Evolutionary conservation across 1,140 invertebrate species (phyloP).

Genomic region (Kradibia gibbosae): DNA sequence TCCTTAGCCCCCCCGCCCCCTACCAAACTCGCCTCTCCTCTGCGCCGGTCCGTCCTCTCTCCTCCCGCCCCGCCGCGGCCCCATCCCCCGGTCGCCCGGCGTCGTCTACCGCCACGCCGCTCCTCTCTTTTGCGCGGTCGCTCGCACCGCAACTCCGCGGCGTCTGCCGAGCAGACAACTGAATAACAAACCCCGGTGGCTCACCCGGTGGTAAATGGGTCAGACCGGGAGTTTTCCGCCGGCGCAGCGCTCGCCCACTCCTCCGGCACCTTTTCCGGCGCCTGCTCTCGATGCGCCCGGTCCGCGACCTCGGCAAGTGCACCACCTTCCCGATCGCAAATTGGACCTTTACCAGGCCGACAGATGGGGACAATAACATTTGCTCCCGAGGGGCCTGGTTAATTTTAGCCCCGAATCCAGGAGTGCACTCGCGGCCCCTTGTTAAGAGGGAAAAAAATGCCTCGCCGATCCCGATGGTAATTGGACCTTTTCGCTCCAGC

Average conservation of each 20-base stretch:
- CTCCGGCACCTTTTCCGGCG: too few species aligned
- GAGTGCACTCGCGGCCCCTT: neutral
- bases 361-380: neutral
- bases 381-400: neutral
- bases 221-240: constrained; percentile 4
- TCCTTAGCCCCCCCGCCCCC: constrained; percentile 53
- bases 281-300: too few species aligned
- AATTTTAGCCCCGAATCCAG: neutral
- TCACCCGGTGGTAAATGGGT: constrained; percentile 4
- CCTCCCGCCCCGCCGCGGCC: neutral
- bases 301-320: too few species aligned
- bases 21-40: constrained; percentile 49
- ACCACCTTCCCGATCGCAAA: neutral
- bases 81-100: neutral
- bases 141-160: neutral
- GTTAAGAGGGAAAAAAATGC: neutral
- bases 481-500: neutral
- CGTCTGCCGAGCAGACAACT: constrained; percentile 17
- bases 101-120: constrained; percentile 24
- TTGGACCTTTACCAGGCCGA: constrained; percentile 3
- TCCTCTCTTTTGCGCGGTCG: constrained; percentile 29
- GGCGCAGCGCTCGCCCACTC: neutral
- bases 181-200: constrained; percentile 12
- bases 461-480: neutral
- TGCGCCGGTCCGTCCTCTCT: constrained; percentile 49